phyloP scores from a whole-genome alignment of 2,797 vertebrate species.

The Coluber constrictor region DNA sequence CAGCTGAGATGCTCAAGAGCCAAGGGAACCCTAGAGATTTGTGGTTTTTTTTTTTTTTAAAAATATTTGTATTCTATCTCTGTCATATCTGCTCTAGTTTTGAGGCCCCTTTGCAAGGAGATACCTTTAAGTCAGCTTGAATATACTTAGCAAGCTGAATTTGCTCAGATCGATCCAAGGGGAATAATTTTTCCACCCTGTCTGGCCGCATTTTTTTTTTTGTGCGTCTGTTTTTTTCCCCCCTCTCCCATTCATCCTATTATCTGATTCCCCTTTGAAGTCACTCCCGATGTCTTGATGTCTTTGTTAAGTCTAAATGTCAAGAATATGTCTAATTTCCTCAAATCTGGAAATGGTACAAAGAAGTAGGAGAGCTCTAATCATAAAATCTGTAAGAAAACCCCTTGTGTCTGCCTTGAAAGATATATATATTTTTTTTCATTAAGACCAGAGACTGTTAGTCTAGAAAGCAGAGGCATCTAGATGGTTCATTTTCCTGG shows the following conservation, averaged over 20 bases:
- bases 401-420: conserved; percentile 54
- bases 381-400: conserved; percentile 59
- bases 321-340: conserved; percentile 63
- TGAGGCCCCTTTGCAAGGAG: neutral
- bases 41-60: neutral
- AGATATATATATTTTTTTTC: conserved; percentile 59
- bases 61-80: neutral
- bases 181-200: conserved; percentile 29
- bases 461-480: conserved; percentile 50
- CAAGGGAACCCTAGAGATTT: neutral
- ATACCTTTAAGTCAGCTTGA: conserved; percentile 48
- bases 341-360: conserved; percentile 62
- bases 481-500: conserved; percentile 53
- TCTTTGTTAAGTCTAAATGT: conserved; percentile 63
- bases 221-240: conserved; percentile 15
- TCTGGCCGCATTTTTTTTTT: neutral
- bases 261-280: conserved; percentile 57
- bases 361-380: conserved; percentile 56
- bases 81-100: neutral
- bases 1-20: neutral
- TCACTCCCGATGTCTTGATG: conserved; percentile 64
- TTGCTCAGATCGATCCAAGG: conserved; percentile 47
- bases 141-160: conserved; percentile 47
- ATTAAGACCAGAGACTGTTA: conserved; percentile 56
- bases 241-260: conserved; percentile 56